Evolutionary conservation across 1,140 invertebrate genomes (phyloP), one percentile per base, ranked within the genome.

Genomic region (Magallana ariakensis): DNA sequence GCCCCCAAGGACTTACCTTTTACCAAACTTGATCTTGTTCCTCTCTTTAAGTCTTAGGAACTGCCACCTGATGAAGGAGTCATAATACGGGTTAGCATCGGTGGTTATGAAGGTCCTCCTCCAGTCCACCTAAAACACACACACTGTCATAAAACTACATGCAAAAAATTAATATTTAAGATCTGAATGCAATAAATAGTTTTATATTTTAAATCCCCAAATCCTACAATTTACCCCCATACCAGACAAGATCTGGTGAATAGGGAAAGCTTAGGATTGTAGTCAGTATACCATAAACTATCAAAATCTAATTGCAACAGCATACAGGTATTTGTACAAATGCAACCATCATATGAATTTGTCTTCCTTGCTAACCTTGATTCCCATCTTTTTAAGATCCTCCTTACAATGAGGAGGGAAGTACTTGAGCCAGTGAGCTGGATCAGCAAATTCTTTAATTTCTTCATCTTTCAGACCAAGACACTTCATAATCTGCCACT

Each of bases 401-500:
- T 96, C 87, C 19, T 98, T 96, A 92, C 97, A 97, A 81, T 97
- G 95, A 22, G 98, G 98, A 89, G 99, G 99, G 94, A 99, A 99
- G 95, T 99, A 99, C 57, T 91, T 84, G 10, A 95, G 89, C 99
- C 99, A 99, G 94, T 99, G 96, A 83, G 96, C 94, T 16, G 97
- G 96, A 95, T 99, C 97, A 54, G 98, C 97, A 96, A 99, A 99
- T 83, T 97, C 96, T 89, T 96, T 96, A 84, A 99, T 99, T 94
- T 99, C 98, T 10, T 93, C 92, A 93, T 99, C 97, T 57, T 95
- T 93, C 3, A 99, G 94, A 0, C 98, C 99, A 81, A 99, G 95
- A 93, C 97, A 97, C 93, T 97, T 95, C 99, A 99, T 99, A 82
- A 99, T 99, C 94, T 99, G 97, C 99, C 99, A 99, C 93, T 99